phyloP scores from a whole-genome alignment of 2,113 vertebrate species.

The Bathybates hornii region DNA sequence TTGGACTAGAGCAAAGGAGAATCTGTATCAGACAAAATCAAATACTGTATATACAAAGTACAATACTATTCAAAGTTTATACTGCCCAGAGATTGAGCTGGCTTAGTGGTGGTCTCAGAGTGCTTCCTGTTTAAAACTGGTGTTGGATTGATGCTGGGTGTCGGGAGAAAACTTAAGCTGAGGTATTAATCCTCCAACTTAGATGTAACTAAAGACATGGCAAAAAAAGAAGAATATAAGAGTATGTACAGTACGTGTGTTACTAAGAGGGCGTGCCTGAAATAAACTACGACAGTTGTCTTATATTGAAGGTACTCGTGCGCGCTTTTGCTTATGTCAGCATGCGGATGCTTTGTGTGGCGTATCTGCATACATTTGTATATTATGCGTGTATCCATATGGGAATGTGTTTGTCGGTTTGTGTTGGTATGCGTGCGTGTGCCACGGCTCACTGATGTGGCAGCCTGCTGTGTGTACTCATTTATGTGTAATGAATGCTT shows the following conservation, averaged over 20 bases:
- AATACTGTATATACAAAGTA: background rate
- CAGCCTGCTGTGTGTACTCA: slow-evolving; percentile 59
- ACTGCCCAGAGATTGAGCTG: background rate
- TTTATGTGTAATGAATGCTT: slow-evolving; percentile 74
- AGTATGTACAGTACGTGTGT: background rate
- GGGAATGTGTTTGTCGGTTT: slow-evolving; percentile 8
- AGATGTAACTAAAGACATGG: background rate
- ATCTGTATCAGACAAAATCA: background rate
- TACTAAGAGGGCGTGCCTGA: background rate
- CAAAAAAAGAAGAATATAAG: background rate
- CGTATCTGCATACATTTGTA: background rate
- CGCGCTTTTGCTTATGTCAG: background rate
- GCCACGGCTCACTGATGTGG: slow-evolving; percentile 34
- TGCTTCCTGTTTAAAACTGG: background rate
- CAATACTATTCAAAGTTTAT: background rate
- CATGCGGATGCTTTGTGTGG: background rate
- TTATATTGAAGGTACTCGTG: background rate
- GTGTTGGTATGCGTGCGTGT: background rate
- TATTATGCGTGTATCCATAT: background rate
- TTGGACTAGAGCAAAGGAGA: background rate
- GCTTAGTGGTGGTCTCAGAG: background rate
- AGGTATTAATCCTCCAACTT: background rate
- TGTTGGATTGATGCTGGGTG: background rate
- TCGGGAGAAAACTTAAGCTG: rapidly evolving
- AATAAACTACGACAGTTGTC: background rate